Evolutionary conservation across 2,888 invertebrate genomes (phyloP), one percentile per base, ranked within the genome.

Genomic region (Papilio demoleus): DNA sequence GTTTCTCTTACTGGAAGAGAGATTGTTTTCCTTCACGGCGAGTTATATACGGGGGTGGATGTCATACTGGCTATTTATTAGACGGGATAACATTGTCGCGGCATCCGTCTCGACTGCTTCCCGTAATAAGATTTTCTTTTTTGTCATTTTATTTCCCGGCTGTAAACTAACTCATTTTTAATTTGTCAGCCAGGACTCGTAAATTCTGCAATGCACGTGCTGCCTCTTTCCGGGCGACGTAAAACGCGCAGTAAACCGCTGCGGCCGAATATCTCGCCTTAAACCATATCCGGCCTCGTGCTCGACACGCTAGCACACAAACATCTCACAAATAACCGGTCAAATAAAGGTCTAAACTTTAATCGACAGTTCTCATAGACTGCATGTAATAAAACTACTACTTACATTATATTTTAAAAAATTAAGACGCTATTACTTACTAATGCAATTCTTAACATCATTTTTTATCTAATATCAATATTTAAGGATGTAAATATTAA

Each of bases 141-240:
- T 87, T 86, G 84, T 88, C 83, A 88, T 88, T 88, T 88, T 86
- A 87, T 86, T 85, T 85, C 86, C 79, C 76, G 83, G 86, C 79
- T 86, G 87, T 88, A 88, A 89, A 88, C 87, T 87, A 87, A 86
- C 88, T 88, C 85, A 88, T 90, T 90, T 90, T 91, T 90, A 90
- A 92, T 91, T 91, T 91, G 88, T 88, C 85, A 85, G 82, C 77
- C 79, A 78, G 73, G 81, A 82, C 83, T 84, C 86, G 83, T 91
- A 90, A 90, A 90, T 87, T 87, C 79, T 79, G 76, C 78, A 81
- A 81, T 81, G 86, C 86, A 84, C 81, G 83, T 85, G 81, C 76
- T 75, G 74, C 72, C 71, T 75, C 76, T 77, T 77, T 76, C 79
- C 79, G 80, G 79, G 75, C 75, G 80, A 80, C 84, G 81, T 86